Base-by-base conservation (phyloP, 2,888 invertebrate species). In the Cylloceria caligata region DNA sequence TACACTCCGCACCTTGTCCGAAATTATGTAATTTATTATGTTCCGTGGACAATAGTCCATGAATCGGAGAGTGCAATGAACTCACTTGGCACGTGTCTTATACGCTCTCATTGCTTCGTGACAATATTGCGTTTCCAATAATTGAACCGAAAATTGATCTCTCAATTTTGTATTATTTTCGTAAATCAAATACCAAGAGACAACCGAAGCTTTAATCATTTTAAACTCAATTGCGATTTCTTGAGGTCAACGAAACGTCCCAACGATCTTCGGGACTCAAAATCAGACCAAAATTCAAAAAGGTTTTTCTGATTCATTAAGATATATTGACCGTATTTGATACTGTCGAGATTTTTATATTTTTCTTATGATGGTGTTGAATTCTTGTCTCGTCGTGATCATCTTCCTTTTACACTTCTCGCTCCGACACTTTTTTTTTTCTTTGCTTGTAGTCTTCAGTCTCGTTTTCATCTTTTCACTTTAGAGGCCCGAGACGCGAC, bases 401-500 rank as follows among this genome's bases (percentile, higher is more conserved):
- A 34, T 60, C 60, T 2, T 19, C 16, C 60, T 19, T 34, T 60
- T 16, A 7, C 60, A 34, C 21, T 64, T 64, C 39, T 11, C 62
- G 36, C 11, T 13, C 11, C 0, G 19, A 64, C 42, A 11, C 11
- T 30, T 30, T 42, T 55, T 65, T 74, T 55, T 30, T 7, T 42
- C 24, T 5, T 39, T 4, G 39, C 64, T 62, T 49, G 16, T 16
- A 2, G 30, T 62, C 30, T 42, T 42, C 16, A 47, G 24, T 47
- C 30, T 4, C 34, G n/a, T 11, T 45, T 27, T 39, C n/a, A 7
- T 24, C 27, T 52, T 42, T 69, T 62, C 39, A 9, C 42, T 71
- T 34, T 36, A 24, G 24, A 74, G 49, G 9, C 57, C 24, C 42
- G 64, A 82, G 74, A 60, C 21, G 19, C 62, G 57, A 60, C 65